These are phyloP conservation scores for Seriola rivoliana DNA, from an alignment of 2,113 vertebrate genomes.

Conservation along the genomic window DNA sequence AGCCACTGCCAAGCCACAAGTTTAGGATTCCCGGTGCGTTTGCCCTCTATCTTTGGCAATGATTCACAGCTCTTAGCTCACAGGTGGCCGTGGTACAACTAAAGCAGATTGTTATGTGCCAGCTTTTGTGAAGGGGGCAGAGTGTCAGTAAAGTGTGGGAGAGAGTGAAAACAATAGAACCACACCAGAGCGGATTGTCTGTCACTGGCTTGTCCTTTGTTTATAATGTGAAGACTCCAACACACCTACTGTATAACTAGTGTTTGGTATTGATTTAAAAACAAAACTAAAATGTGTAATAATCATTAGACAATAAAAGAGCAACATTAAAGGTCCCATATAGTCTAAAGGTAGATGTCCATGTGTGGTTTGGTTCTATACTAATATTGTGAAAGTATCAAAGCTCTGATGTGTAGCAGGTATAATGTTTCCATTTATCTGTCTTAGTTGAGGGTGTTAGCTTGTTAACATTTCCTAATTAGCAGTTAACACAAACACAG, in stretches of 20 bases:
- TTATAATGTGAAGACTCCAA: not conserved
- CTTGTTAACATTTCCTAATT: not conserved
- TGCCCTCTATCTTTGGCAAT: slow-evolving; percentile 55
- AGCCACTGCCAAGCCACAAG: slow-evolving; percentile 47
- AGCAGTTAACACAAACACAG: not conserved
- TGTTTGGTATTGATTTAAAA: not conserved
- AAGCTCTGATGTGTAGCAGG: not conserved
- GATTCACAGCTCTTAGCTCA: slow-evolving; percentile 43
- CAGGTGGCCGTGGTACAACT: slow-evolving; percentile 13
- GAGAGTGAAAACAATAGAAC: not conserved
- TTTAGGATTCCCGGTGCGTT: slow-evolving; percentile 59
- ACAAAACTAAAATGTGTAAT: not conserved
- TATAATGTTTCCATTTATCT: not conserved
- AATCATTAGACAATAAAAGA: too few species aligned
- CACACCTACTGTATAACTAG: not conserved
- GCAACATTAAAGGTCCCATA: not conserved
- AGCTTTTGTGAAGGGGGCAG: not conserved
- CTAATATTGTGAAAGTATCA: too few species aligned
- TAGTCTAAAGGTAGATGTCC: too few species aligned
- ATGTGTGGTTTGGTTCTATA: too few species aligned
- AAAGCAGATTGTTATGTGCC: slow-evolving; percentile 13
- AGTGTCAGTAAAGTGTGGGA: slow-evolving; percentile 17
- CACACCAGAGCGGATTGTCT: not conserved
- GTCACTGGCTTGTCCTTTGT: slow-evolving; percentile 8
- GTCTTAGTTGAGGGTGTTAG: not conserved